Base-by-base conservation (phyloP, 2,113 vertebrate genomes). In the Arvicanthis niloticus region DNA sequence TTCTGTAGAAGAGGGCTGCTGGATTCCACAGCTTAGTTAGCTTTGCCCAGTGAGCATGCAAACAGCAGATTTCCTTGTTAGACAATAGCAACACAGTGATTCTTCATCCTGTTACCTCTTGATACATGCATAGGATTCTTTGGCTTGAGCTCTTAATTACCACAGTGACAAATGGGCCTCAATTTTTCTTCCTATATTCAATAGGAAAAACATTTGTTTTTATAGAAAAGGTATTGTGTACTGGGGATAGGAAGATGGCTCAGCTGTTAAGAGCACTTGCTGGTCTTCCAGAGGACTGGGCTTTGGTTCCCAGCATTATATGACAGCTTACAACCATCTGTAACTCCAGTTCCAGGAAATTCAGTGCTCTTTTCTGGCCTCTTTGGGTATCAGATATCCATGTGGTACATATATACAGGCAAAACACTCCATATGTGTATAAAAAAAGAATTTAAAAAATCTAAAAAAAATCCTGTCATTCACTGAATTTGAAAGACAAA, bases 1-100 rank as follows among this genome's bases (percentile, higher is more conserved):
- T 31, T 94, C 62, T 72, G 42, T 87, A 72, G 94, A 76, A 88
- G 65, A 91, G 65, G 91, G 29, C 51, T 86, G 31, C 76, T 3
- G 0, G 78, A 26, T 77, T 94, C 88, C 91, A 86, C 72, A 88
- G 93, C 70, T 68, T 94, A 76, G 88, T 97, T 91, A 96, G 62
- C 48, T 31, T 94, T 81, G 88, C 75, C 84, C 89, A 78, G 31
- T 93, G 81, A 96, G 70, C 70, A 73, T 93, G 84, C 89, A 86
- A 94, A 91, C 58, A 86, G 76, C 58, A 91, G 88, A 82, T 91
- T 96, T 87, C 85, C 93, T 75, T 88, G 90, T 97, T 89, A 94
- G 92, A 86, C 91, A 92, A 94, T 85, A 95, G 72, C 85, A 90
- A 12, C 53, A 42, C 56, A 45, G 42, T 58, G 91, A 70, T 88